phyloP scores from a whole-genome alignment of 2,888 invertebrate genomes.

The Leptinotarsa peninsularis region DNA sequence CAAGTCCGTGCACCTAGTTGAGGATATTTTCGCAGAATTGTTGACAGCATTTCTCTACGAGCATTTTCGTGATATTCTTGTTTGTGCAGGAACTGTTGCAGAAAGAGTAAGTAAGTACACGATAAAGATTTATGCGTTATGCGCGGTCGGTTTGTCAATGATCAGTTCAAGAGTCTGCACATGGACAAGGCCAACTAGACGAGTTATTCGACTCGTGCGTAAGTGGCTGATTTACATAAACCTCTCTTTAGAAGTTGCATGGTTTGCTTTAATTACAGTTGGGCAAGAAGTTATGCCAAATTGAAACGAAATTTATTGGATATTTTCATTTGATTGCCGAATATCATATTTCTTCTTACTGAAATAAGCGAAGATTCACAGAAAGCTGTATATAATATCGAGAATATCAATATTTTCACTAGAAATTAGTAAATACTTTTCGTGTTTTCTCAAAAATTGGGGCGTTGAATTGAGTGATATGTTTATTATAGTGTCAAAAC shows the following conservation, averaged over 20 bases:
- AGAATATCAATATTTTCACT: too few species aligned
- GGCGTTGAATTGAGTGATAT: too few species aligned
- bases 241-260: constrained; percentile 29
- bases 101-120: constrained; percentile 16
- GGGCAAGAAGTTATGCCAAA: not conserved
- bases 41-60: constrained; percentile 6
- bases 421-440: too few species aligned
- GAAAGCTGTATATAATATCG: not conserved
- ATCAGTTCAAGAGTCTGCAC: constrained; percentile 51
- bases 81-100: constrained; percentile 12
- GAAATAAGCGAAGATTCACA: not conserved
- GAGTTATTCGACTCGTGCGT: constrained; percentile 55
- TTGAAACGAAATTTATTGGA: constrained; percentile 6
- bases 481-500: too few species aligned
- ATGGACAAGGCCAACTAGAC: constrained; percentile 60
- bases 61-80: constrained; percentile 12
- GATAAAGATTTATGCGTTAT: constrained; percentile 36
- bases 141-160: constrained; percentile 51
- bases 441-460: too few species aligned
- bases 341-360: not conserved
- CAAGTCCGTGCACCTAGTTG: too few species aligned
- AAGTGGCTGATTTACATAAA: constrained; percentile 55
- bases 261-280: constrained; percentile 23
- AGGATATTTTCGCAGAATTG: not conserved
- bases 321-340: not conserved